Evolutionary conservation across 64 coral and sea anemone species (phyloP).

Genomic region (Pocillopora damicornis): DNA sequence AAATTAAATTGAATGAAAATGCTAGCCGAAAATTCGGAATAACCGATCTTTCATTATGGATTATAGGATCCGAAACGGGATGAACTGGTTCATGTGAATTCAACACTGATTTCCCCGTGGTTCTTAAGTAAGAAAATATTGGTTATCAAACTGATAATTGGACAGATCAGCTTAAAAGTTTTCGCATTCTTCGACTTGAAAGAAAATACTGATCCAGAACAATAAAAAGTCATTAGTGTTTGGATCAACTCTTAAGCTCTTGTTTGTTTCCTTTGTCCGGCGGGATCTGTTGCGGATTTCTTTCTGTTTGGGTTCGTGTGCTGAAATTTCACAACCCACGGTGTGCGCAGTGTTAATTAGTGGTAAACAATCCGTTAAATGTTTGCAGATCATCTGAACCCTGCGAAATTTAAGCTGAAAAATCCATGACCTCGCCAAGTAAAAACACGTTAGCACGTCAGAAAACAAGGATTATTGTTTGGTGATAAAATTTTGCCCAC

Average conservation of each 20-base stretch:
- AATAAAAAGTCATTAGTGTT: neutral
- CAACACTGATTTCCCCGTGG: neutral
- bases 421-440: neutral
- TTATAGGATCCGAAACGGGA: too few species aligned
- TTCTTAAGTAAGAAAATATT: neutral
- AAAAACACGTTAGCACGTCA: neutral
- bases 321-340: neutral
- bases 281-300: neutral
- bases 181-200: slow-evolving; percentile 17
- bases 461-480: neutral
- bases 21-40: too few species aligned
- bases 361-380: neutral
- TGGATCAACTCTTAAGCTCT: neutral
- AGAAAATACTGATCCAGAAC: neutral
- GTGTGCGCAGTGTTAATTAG: neutral
- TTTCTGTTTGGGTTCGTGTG: neutral
- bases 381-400: neutral
- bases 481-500: neutral
- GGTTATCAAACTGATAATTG: neutral
- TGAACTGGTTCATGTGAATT: neutral
- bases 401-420: neutral
- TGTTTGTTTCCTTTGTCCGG: neutral
- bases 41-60: too few species aligned
- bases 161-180: slow-evolving; percentile 12
- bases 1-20: too few species aligned